phyloP scores from a whole-genome alignment of 2,888 invertebrate species.

The Rhamnusium bicolor region DNA sequence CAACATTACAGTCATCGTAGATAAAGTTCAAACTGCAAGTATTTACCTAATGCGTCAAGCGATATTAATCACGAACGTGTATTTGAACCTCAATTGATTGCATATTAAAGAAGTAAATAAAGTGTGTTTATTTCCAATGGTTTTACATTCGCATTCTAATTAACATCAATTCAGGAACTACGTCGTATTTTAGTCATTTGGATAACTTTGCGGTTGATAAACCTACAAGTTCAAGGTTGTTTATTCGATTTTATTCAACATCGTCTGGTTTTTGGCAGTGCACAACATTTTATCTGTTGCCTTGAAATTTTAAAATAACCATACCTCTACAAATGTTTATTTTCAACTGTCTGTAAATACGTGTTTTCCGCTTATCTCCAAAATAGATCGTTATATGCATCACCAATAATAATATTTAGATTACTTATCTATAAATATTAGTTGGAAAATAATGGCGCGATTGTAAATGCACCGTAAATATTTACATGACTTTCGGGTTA shows the following conservation, averaged over 20 bases:
- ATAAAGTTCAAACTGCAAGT: constrained; percentile 16
- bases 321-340: constrained; percentile 32
- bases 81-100: constrained; percentile 13
- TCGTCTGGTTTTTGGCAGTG: constrained; percentile 44
- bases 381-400: constrained; percentile 38
- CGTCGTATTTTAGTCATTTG: constrained; percentile 61
- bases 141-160: constrained; percentile 27
- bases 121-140: constrained; percentile 13
- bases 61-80: constrained; percentile 1
- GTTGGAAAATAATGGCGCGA: constrained; percentile 25
- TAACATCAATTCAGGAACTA: constrained; percentile 47
- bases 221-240: constrained; percentile 69
- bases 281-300: constrained; percentile 40
- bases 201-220: constrained; percentile 67
- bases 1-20: constrained; percentile 1
- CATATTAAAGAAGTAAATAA: constrained; percentile 10
- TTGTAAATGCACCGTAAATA: constrained; percentile 39
- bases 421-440: constrained; percentile 37
- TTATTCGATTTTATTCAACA: constrained; percentile 44
- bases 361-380: constrained; percentile 37
- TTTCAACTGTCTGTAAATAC: constrained; percentile 32
- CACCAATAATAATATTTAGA: constrained; percentile 41
- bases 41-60: constrained; percentile 21
- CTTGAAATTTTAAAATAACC: constrained; percentile 45
- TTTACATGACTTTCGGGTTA: constrained; percentile 35